Conservation (phyloP, 2,888 invertebrate species). For the Nesidiocoris tenuis region DNA sequence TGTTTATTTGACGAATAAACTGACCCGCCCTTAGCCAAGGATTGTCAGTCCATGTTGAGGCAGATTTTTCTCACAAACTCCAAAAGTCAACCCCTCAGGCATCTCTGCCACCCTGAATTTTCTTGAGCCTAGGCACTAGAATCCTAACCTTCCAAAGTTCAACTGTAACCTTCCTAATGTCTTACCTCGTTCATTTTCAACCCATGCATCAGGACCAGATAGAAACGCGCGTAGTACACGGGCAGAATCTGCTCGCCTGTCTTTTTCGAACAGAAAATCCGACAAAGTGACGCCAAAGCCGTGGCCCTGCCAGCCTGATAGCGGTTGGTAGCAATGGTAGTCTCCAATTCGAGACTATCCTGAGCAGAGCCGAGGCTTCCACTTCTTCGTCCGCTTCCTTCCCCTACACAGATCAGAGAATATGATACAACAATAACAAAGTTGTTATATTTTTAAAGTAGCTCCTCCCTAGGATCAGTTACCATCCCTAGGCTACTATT, state of each 20-base stretch:
- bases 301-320: constrained; percentile 78
- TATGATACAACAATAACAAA: not conserved
- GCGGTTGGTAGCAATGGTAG: constrained; percentile 27
- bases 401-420: constrained; percentile 36
- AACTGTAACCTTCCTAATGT: too few species aligned
- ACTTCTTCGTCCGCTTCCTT: constrained; percentile 45
- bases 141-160: too few species aligned
- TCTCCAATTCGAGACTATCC: constrained; percentile 26
- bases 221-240: constrained; percentile 89
- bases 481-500: too few species aligned
- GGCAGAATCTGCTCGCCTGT: constrained; percentile 91
- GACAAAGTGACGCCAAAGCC: constrained; percentile 90
- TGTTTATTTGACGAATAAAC: too few species aligned
- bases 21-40: too few species aligned
- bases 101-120: too few species aligned
- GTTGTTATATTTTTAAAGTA: not conserved
- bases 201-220: constrained; percentile 86
- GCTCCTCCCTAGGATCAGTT: too few species aligned
- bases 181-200: constrained; percentile 65
- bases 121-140: too few species aligned
- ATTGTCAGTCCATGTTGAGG: too few species aligned
- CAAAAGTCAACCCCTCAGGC: too few species aligned
- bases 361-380: constrained; percentile 42
- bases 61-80: too few species aligned
- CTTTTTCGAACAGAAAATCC: constrained; percentile 94